Percentiles rank a stretch among this genome's conserved stretches.
These are phyloP conservation scores for Acanthosepion esculentum DNA, from an alignment of 2,888 invertebrate species.

Conservation along the genomic window DNA sequence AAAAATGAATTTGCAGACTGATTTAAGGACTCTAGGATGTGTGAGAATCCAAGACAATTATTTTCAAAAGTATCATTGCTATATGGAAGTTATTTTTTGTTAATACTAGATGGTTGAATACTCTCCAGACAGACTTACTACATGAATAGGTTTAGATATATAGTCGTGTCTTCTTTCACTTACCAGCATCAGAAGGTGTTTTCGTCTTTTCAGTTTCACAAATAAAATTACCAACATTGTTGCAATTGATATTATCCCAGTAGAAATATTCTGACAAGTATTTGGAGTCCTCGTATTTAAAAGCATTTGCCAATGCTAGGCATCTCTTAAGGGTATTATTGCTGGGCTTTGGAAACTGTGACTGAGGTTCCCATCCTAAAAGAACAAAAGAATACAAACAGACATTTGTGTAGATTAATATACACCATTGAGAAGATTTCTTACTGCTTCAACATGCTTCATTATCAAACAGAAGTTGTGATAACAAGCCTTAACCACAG, in stretches of 20 bases:
- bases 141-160: neutral
- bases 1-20: too few species aligned
- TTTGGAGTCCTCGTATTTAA: slow-evolving; percentile 51
- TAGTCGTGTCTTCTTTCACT: neutral
- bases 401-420: too few species aligned
- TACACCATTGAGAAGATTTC: too few species aligned
- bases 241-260: slow-evolving; percentile 76
- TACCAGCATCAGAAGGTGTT: neutral
- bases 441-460: too few species aligned
- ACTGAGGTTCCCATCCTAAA: slow-evolving; percentile 61
- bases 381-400: neutral
- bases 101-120: too few species aligned
- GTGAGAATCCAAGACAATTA: too few species aligned
- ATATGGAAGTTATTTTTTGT: too few species aligned
- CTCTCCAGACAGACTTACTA: neutral
- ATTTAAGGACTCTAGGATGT: too few species aligned
- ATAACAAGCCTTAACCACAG: too few species aligned
- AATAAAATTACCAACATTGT: slow-evolving; percentile 74
- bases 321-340: slow-evolving; percentile 59
- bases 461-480: too few species aligned
- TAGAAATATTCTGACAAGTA: slow-evolving; percentile 64
- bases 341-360: slow-evolving; percentile 59
- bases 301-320: slow-evolving; percentile 58
- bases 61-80: too few species aligned
- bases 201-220: slow-evolving; percentile 77